Conservation (phyloP, 2,113 vertebrate species). For the Lepus timidus region DNA sequence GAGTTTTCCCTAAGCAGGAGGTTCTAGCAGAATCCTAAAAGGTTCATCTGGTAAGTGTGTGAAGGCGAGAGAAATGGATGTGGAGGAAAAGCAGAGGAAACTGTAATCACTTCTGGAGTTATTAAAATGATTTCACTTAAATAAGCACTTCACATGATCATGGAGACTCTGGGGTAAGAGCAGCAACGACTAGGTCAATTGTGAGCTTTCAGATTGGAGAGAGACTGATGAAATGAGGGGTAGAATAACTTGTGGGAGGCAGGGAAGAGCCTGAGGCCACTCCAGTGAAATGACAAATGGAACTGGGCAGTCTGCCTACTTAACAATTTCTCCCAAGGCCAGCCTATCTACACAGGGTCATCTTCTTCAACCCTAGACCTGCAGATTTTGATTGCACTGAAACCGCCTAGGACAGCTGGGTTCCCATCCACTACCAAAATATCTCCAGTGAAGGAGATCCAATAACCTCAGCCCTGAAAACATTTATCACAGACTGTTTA, state of each 20-base stretch:
- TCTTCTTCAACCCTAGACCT: constrained; percentile 65
- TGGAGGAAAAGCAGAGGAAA: neutral
- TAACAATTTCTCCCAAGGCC: constrained; percentile 76
- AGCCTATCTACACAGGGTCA: constrained; percentile 72
- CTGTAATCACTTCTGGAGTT: constrained; percentile 26
- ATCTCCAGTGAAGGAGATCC: constrained; percentile 59
- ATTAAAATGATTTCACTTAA: constrained; percentile 67
- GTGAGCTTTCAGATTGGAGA: neutral
- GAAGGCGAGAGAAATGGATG: neutral
- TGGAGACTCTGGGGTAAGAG: neutral
- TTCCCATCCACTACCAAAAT: constrained; percentile 54
- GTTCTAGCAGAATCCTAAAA: neutral
- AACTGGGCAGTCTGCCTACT: constrained; percentile 70
- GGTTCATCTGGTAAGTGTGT: neutral
- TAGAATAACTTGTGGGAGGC: constrained; percentile 40
- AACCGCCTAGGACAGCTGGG: constrained; percentile 56
- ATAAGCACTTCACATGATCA: neutral
- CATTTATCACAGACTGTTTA: constrained; percentile 71
- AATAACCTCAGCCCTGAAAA: constrained; percentile 70
- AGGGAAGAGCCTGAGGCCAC: constrained; percentile 55
- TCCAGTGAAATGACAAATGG: constrained; percentile 76
- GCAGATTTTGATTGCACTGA: constrained; percentile 60
- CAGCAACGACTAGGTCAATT: neutral
- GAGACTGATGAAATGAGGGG: neutral
- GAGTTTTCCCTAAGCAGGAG: neutral